A percentile compares a stretch with the other conserved stretches of the same genome.
Conservation (phyloP, 2,113 vertebrate genomes). For the Pseudorhombus dupliciocellatus region DNA sequence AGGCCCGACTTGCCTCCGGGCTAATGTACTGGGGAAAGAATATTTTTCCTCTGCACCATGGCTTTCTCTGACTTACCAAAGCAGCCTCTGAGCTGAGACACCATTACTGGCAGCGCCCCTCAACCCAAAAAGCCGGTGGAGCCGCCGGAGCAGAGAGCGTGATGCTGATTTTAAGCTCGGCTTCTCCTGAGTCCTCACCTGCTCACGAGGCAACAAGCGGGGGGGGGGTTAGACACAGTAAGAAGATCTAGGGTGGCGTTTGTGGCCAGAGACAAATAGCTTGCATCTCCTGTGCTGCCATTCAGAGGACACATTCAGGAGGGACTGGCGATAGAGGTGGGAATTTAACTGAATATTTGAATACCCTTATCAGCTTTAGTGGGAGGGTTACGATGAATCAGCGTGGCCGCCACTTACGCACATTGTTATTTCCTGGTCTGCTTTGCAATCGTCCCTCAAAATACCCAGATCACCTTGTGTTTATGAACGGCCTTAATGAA, state of each 20-base stretch:
- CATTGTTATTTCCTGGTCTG: background rate
- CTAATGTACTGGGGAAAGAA: conserved; percentile 24
- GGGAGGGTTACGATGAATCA: too few species aligned
- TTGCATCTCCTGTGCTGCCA: background rate
- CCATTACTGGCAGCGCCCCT: conserved; percentile 11
- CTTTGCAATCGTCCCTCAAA: background rate
- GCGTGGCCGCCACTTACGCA: background rate
- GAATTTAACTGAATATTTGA: conserved; percentile 6
- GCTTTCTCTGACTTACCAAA: conserved; percentile 27
- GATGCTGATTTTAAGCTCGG: conserved; percentile 29
- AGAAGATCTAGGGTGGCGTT: background rate
- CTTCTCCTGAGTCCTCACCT: conserved; percentile 5
- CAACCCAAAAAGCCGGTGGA: conserved; percentile 13
- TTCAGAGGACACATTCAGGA: background rate
- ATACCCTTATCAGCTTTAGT: background rate
- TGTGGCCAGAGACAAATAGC: conserved; percentile 1
- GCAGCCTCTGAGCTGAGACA: conserved; percentile 18
- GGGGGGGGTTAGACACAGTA: background rate
- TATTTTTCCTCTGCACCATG: background rate
- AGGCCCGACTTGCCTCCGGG: conserved; percentile 22
- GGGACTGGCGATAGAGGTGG: background rate
- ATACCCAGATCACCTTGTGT: conserved; percentile 18
- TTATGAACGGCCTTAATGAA: conserved; percentile 28
- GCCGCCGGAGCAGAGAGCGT: background rate
- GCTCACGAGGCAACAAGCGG: background rate